Evolutionary conservation across 37 sponge, comb jelly and placozoan genomes (phyloP).

Genomic region (Geodia barretti): DNA sequence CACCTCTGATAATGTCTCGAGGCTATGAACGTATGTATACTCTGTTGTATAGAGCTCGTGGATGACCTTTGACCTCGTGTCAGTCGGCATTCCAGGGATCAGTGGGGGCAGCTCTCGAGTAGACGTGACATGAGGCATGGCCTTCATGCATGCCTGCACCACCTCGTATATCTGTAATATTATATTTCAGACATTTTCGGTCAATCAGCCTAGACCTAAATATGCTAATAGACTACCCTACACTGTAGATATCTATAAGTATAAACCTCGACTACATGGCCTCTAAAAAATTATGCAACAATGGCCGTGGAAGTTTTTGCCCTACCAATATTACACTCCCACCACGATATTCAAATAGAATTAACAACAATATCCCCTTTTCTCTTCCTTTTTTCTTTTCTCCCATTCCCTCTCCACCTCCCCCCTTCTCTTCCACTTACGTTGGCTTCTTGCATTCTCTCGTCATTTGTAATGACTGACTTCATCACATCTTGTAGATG

Average conservation of each 20-base stretch:
- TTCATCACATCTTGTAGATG: background rate
- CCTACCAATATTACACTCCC: too few relatives aligned
- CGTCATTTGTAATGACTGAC: slow-evolving; percentile 13
- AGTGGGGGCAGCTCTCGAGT: slow-evolving; percentile 48
- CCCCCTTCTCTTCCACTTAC: slow-evolving; percentile 14
- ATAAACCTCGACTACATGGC: too few relatives aligned
- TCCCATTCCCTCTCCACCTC: background rate
- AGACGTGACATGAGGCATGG: slow-evolving; percentile 53
- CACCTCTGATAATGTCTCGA: slow-evolving; percentile 88
- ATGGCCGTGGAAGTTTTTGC: too few relatives aligned
- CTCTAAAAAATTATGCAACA: too few relatives aligned
- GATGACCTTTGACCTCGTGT: slow-evolving; percentile 43
- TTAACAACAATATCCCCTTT: background rate
- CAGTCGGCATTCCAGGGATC: slow-evolving; percentile 57
- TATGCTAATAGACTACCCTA: too few relatives aligned
- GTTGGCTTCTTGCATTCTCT: slow-evolving; percentile 34
- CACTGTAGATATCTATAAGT: too few relatives aligned
- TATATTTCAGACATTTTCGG: too few relatives aligned
- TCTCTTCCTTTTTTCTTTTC: background rate
- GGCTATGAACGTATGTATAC: slow-evolving; percentile 77
- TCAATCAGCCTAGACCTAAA: too few relatives aligned
- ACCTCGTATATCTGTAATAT: slow-evolving; percentile 59
- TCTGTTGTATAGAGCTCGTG: slow-evolving; percentile 94
- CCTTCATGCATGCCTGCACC: slow-evolving; percentile 44
- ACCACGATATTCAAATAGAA: too few relatives aligned